These are phyloP conservation scores for Campaea margaritaria DNA, from an alignment of 2,888 invertebrate species.

Conservation along the genomic window DNA sequence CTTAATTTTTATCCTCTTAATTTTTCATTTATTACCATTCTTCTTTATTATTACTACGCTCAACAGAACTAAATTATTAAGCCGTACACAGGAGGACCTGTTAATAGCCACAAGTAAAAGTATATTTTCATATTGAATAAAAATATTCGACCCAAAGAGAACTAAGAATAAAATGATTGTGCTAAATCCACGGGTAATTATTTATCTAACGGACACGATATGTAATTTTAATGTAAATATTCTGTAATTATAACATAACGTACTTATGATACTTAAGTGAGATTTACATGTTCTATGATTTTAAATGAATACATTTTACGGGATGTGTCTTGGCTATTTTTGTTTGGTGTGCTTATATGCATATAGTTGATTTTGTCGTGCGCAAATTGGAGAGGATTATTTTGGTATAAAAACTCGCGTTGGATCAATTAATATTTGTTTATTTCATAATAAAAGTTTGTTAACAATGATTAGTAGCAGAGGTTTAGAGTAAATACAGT, in stretches of 20 bases:
- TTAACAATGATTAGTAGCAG: too few relatives aligned
- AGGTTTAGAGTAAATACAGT: too few relatives aligned
- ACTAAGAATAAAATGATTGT: constrained; percentile 52
- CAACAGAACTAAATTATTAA: constrained; percentile 8
- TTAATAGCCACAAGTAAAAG: constrained; percentile 9
- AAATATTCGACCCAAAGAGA: constrained; percentile 52
- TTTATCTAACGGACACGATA: constrained; percentile 56
- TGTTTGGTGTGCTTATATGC: not conserved
- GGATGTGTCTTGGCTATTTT: constrained; percentile 33
- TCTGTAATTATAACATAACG: constrained; percentile 67
- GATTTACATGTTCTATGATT: constrained; percentile 64
- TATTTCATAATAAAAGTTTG: too few relatives aligned
- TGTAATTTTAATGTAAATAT: constrained; percentile 68
- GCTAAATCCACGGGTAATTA: constrained; percentile 66
- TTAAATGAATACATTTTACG: constrained; percentile 64
- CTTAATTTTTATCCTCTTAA: too few relatives aligned
- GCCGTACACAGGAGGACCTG: constrained; percentile 4
- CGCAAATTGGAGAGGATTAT: not conserved
- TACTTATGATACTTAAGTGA: constrained; percentile 58
- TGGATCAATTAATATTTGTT: too few relatives aligned
- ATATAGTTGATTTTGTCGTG: not conserved
- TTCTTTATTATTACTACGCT: not conserved
- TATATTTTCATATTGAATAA: constrained; percentile 45
- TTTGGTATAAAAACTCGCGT: too few relatives aligned
- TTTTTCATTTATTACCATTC: too few relatives aligned